A percentile compares a stretch with the other conserved stretches of the same genome.
Evolutionary conservation across 1,140 invertebrate species (phyloP).

Genomic region (Drosophila subpulchrella): DNA sequence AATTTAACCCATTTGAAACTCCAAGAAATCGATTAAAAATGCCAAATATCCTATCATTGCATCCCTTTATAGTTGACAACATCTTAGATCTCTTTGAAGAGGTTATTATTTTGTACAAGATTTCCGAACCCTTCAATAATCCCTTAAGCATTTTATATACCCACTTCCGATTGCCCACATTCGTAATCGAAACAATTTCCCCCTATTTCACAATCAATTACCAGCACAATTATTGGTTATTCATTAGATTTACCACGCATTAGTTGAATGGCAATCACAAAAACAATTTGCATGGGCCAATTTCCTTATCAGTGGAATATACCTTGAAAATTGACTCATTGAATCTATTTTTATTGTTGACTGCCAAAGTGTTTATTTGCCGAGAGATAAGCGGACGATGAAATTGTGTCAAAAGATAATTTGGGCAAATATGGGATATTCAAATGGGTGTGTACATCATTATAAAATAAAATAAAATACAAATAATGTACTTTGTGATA

Average conservation of each 20-base stretch:
- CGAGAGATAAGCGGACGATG: slow-evolving; percentile 53
- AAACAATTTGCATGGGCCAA: slow-evolving; percentile 28
- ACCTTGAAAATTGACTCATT: slow-evolving; percentile 57
- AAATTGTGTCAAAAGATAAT: slow-evolving; percentile 76
- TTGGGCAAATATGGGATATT: slow-evolving; percentile 20
- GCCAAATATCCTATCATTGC: no score
- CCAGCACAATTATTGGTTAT: slow-evolving; percentile 35
- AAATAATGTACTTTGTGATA: slow-evolving; percentile 16
- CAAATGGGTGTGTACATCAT: neutral
- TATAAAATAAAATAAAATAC: slow-evolving; percentile 4
- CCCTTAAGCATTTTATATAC: neutral
- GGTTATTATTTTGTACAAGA: no score
- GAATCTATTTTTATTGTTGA: slow-evolving; percentile 73
- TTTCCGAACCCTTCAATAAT: neutral
- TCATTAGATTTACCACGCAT: slow-evolving; percentile 24
- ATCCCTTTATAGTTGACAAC: no score
- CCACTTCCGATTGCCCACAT: neutral
- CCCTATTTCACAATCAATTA: slow-evolving; percentile 26
- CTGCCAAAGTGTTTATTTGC: slow-evolving; percentile 43
- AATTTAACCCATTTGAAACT: neutral
- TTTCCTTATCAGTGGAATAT: slow-evolving; percentile 47
- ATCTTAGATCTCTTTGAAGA: no score
- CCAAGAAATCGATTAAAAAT: neutral
- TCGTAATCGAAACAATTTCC: slow-evolving; percentile 1
- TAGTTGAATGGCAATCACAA: slow-evolving; percentile 1